Evolutionary conservation across 2,113 vertebrate genomes (phyloP).

Genomic region (Pseudopipra pipra): DNA sequence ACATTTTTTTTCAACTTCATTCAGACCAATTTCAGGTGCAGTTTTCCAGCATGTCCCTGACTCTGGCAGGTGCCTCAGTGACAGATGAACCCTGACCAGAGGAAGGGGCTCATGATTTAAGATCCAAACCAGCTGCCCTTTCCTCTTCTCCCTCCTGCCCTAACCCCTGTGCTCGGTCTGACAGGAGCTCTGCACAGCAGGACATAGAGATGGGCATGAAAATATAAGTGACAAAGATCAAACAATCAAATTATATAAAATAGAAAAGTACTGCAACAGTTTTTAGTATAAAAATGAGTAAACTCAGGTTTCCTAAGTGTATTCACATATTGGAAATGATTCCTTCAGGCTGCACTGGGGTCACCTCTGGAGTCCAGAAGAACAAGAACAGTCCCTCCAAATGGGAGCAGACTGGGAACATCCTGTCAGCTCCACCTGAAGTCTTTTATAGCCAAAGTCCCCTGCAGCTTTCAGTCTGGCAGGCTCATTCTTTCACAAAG

Average conservation of each 20-base stretch:
- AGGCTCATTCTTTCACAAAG: neutral
- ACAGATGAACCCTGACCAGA: neutral
- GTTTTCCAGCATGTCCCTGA: neutral
- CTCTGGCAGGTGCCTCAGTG: neutral
- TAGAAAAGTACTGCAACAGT: neutral
- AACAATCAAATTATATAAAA: neutral
- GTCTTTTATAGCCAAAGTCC: neutral
- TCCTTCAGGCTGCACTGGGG: neutral
- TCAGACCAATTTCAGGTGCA: neutral
- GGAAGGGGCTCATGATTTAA: neutral
- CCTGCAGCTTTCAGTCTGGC: neutral
- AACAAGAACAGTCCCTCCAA: neutral
- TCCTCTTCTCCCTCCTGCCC: neutral
- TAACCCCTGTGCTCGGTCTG: neutral
- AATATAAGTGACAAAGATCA: neutral
- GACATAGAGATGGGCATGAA: neutral
- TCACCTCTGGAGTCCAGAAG: neutral
- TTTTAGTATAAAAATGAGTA: neutral
- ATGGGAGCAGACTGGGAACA: neutral
- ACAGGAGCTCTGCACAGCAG: neutral
- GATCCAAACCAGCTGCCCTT: neutral
- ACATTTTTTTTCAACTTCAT: neutral
- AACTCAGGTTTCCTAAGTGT: neutral
- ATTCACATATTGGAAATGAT: neutral
- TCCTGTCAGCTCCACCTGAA: neutral